Base-by-base conservation (phyloP, 2,888 invertebrate species). In the Pseudeuparius sepicola region DNA sequence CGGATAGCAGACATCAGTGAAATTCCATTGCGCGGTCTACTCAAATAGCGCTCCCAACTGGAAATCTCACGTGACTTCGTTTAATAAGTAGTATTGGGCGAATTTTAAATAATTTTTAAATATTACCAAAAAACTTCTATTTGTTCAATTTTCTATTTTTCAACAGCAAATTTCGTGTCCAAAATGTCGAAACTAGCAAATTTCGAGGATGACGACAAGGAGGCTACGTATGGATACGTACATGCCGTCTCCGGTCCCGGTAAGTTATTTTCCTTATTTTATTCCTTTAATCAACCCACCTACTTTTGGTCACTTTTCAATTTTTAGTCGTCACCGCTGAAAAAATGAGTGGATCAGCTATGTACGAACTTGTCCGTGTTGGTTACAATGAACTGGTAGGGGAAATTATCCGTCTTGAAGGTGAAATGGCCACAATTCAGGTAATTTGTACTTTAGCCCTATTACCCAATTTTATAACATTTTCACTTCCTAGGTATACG, bases 391-490 rank as follows among this genome's bases (percentile, higher is more conserved):
- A 98, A 66, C 71, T 99, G 55, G 98, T 99, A 10, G 98, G 98
- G 47, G 98, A 99, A 72, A 99, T 99, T 67, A 99, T 99, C 67
- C 84, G 98, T 67, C 75, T 99, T 44, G 98, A 99, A 68, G 96
- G 96, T 40, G 98, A 99, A 67, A 88, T 94, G 85, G 98, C 98
- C 42, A 99, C 98, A 51, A 97, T 98, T 65, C 98, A 99, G 77
- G 97, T 90, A 70, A 59, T 66, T 28, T 15, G 6, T 25, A 25
- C 14, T 10, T 11, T 28, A n/a, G n/a, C 20, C 20, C 20, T n/a
- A n/a, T 12, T 5, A 6, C 10, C 25, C 12, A 29, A 29, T 4
- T 11, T 33, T 27, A 11, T 29, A 4, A 12, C 5, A 4, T n/a
- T 33, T 5, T 7, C 6, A 20, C n/a, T 20, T 20, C 7, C 20